phyloP scores from a whole-genome alignment of 37 sponge, comb jelly and placozoan genomes.

The Aplysina aerophoba region DNA sequence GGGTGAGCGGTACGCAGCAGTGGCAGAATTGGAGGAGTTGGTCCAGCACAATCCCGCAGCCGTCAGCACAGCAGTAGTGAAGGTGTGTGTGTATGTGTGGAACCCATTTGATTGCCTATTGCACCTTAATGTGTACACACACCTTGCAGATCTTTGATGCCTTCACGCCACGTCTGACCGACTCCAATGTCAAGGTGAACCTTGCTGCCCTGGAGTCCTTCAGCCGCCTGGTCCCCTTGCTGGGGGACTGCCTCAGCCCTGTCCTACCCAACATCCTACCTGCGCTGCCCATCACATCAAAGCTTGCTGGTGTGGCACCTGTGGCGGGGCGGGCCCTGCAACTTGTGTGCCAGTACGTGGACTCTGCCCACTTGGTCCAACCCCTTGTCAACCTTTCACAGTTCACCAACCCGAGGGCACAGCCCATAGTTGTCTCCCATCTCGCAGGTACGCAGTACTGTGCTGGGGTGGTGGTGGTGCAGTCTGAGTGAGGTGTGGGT shows the following conservation, averaged over 20 bases:
- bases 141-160: conserved; percentile 79
- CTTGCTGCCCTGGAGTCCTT: conserved; percentile 76
- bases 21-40: conserved; percentile 54
- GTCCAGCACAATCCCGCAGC: conserved; percentile 34
- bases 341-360: conserved; percentile 63
- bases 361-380: conserved; percentile 69
- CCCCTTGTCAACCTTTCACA: conserved; percentile 67
- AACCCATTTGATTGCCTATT: not conserved
- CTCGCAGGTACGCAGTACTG: conserved; percentile 65
- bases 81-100: conserved; percentile 32
- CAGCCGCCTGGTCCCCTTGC: conserved; percentile 67
- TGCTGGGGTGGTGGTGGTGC: too few species aligned
- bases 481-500: too few species aligned
- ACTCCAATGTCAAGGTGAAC: conserved; percentile 91
- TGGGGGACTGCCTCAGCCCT: conserved; percentile 61
- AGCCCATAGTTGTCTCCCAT: conserved; percentile 72
- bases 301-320: conserved; percentile 72
- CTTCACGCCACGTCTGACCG: conserved; percentile 75
- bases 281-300: conserved; percentile 69
- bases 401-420: conserved; percentile 68
- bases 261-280: conserved; percentile 49
- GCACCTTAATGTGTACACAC: not conserved
- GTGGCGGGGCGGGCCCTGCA: conserved; percentile 66
- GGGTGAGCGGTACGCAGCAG: conserved; percentile 70
- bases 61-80: conserved; percentile 35